phyloP scores from a whole-genome alignment of 2,797 vertebrate genomes.

The Scyliorhinus canicula region DNA sequence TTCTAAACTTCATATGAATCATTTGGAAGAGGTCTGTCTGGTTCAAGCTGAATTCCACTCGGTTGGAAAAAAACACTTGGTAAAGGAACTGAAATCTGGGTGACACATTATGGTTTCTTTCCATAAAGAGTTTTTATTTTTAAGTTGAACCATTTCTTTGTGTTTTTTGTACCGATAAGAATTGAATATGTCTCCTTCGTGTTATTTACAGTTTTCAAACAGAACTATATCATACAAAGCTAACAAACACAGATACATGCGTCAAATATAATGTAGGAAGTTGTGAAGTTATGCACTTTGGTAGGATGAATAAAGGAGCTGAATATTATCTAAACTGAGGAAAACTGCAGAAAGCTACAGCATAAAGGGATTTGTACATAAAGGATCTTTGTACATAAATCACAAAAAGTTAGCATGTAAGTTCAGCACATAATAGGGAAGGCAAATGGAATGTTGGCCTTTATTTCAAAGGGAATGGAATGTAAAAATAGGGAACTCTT shows the following conservation, averaged over 20 bases:
- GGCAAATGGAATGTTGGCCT: no score
- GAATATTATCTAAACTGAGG: no score
- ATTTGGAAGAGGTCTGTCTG: not conserved
- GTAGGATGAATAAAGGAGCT: no score
- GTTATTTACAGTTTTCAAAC: conserved; percentile 5
- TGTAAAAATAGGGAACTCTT: no score
- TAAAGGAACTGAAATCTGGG: not conserved
- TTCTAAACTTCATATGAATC: not conserved
- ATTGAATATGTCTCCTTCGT: not conserved
- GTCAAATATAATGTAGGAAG: not conserved
- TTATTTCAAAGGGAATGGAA: no score
- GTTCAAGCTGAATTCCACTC: not conserved
- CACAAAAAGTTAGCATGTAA: no score
- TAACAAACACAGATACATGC: not conserved
- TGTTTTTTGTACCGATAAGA: not conserved
- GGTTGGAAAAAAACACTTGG: not conserved
- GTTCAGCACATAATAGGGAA: no score
- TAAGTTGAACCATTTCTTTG: not conserved
- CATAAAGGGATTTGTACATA: no score
- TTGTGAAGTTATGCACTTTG: no score
- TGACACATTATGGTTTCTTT: not conserved
- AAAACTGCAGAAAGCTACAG: no score
- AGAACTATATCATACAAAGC: not conserved
- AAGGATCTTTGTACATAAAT: no score
- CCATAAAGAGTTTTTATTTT: not conserved